Percentiles rank a stretch among this genome's conserved stretches.
Conservation (phyloP, 2,797 vertebrate genomes). For the Onychomys torridus region DNA sequence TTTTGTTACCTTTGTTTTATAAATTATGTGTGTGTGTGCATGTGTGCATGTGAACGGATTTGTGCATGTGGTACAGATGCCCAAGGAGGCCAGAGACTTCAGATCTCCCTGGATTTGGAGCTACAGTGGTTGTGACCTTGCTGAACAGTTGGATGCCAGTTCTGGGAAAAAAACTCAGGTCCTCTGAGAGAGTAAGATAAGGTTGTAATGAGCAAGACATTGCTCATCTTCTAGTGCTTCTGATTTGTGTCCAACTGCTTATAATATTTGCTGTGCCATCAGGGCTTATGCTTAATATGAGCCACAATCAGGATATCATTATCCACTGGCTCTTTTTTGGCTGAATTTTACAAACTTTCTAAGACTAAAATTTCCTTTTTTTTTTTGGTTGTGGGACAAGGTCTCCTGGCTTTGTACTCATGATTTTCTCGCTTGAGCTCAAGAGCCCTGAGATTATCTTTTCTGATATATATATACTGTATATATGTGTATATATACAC, state of each 20-base stretch:
- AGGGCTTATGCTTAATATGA: not conserved
- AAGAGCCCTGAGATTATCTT: not conserved
- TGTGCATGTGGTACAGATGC: not conserved
- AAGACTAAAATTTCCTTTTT: not conserved
- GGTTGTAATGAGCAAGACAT: not conserved
- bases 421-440: not conserved
- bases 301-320: not conserved
- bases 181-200: not conserved
- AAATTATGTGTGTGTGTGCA: not conserved
- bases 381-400: not conserved
- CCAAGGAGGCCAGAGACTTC: not conserved
- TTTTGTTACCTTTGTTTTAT: not conserved
- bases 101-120: not conserved
- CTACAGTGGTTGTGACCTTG: not conserved
- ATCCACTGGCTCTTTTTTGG: not conserved
- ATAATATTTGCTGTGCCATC: not conserved
- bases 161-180: not conserved
- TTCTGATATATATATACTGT: too few species aligned
- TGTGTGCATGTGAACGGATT: not conserved
- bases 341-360: not conserved
- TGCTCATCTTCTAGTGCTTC: too few species aligned
- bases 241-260: not conserved
- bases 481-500: too few species aligned
- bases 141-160: not conserved
- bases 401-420: not conserved